Evolutionary conservation across 2,888 invertebrate species (phyloP), one percentile per base, ranked within the genome.

Genomic region (Yponomeuta cagnagella): DNA sequence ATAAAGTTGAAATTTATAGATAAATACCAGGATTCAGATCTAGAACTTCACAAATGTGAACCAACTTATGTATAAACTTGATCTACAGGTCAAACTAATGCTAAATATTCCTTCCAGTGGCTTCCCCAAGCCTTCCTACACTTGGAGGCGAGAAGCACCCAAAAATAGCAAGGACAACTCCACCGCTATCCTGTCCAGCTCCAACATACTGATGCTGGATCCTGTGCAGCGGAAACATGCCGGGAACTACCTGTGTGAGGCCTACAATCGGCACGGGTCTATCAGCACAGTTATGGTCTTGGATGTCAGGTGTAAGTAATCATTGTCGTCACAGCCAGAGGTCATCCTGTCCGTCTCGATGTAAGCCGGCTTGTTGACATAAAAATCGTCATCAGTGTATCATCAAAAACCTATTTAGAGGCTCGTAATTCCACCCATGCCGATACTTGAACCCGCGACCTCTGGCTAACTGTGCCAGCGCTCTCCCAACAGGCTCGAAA

Each of bases 271-370:
- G 76, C 97, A 98, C 74, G 98, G 98, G 30, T 93, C 93, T 70
- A 93, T 94, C 74, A 94, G 93, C 69, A 94, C 95, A 12, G 93
- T 94, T 31, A 95, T 96, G 5, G 91, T 93, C 75, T 93, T 98
- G 77, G 95, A 97, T 85, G 97, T 98, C 64, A 94, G 95, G 89
- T 98, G 98, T 98, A 90, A 96, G 96, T 94, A 31, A 65, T 6
- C 31, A 30, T 10, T 9, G 6, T 30, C 3, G 15, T 30, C 65
- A n/a, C 1, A 30, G 9, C 2, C 30, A 65, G 31, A 31, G 8
- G 33, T 30, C 23, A 10, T n/a, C 4, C 12, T 37, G 5, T 37
- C 37, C 37, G 5, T 8, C 43, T 43, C 43, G 43, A 8, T 8
- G 5, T 8, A 5, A 8, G 43, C 43, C 9, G 1, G 43, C 43